phyloP scores from a whole-genome alignment of 64 coral and sea anemone species.

The Pachyseris speciosa region DNA sequence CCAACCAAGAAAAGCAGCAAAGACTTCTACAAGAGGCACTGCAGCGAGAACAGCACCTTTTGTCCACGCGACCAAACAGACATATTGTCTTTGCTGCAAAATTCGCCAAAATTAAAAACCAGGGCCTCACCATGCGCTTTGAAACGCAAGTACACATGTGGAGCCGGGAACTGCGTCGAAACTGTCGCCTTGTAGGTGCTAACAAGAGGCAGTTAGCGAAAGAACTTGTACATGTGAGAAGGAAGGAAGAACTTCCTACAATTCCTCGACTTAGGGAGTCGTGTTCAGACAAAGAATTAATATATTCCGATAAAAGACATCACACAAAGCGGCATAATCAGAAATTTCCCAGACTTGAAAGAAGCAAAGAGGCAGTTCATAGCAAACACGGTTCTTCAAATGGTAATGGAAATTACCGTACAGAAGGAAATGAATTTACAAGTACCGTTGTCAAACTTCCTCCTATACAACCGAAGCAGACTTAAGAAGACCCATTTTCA shows the following conservation, averaged over 20 bases:
- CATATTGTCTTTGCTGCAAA: conserved; percentile 58
- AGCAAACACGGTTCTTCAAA: not conserved
- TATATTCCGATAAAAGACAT: not conserved
- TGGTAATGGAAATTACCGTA: not conserved
- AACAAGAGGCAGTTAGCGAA: conserved; percentile 1
- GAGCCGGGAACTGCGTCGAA: conserved; percentile 11
- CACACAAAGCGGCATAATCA: not conserved
- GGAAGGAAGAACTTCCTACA: not conserved
- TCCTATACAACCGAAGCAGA: not conserved
- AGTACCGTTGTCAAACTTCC: not conserved
- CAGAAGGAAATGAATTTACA: not conserved
- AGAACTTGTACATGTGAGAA: not conserved
- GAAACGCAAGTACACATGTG: not conserved
- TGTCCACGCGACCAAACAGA: conserved; percentile 38
- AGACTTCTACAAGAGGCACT: conserved; percentile 4
- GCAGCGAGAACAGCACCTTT: conserved; percentile 38
- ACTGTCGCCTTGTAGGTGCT: not conserved
- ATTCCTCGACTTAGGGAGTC: not conserved
- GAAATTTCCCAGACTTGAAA: conserved; percentile 11
- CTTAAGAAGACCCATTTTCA: not conserved
- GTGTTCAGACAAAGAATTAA: not conserved
- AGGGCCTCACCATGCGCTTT: not conserved
- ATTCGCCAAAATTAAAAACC: conserved; percentile 62
- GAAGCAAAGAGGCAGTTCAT: not conserved
- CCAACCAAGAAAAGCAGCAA: not conserved